Base-by-base conservation (phyloP, 2,113 vertebrate species). In the Spermophilus dauricus region DNA sequence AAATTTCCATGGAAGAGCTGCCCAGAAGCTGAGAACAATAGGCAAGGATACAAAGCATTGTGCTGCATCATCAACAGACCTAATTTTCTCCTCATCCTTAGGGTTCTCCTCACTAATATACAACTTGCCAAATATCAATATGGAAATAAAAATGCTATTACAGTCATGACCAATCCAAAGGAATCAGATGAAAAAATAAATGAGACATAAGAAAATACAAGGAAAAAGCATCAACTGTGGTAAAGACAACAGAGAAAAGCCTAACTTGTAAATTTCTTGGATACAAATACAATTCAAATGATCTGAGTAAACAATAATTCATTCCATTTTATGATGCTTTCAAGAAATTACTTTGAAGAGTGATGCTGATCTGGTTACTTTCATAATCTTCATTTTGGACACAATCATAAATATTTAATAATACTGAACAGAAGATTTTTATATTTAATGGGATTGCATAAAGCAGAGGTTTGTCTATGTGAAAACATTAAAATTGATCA, bases 271-370 rank as follows among this genome's bases (percentile, higher is more conserved):
- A 70, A 8, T 58, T 81, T 94, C 24, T 30, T 63, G 51, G 69
- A 86, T 39, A 53, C 77, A 42, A 84, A 70, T 65, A 63, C 32
- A 73, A 39, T n/a, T 22, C 24, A 82, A 73, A 81, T 51, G 37
- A 17, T 61, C 30, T 51, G 65, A 90, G 56, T 80, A 80, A 89
- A 89, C 24, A 86, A 22, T 22, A 82, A 51, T 51, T 87, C 30
- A 67, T 75, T 93, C 58, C 34, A 87, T 81, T 95, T 95, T 81
- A 67, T 89, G 53, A 72, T 95, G 69, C 69, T 83, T 80, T 93
- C 78, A 96, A 94, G 80, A 94, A 58, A 86, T 92, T 89, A 86
- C 34, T 81, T 89, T 94, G 84, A 96, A 70, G 18, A 82, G 11
- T 69, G 75, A 86, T 8, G 8, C 85, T 32, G 53, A 24, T 86